These are phyloP conservation scores for Pseudopipra pipra DNA, from an alignment of 2,113 vertebrate species.

Conservation along the genomic window DNA sequence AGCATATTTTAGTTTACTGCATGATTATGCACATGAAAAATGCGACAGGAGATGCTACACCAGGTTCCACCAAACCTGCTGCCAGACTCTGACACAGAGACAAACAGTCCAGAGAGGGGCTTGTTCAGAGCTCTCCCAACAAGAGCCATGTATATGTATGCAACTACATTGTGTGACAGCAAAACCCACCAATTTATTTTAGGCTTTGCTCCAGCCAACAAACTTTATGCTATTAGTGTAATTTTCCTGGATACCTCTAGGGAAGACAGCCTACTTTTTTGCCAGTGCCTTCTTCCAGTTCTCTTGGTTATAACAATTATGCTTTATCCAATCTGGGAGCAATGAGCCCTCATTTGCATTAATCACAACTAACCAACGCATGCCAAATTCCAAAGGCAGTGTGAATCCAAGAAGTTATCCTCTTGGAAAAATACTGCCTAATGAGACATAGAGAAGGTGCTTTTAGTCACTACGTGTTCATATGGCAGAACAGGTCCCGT, in stretches of 20 bases:
- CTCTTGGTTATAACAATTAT: neutral
- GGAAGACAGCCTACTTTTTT: neutral
- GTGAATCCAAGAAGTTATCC: neutral
- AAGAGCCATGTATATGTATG: neutral
- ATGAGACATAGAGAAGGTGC: neutral
- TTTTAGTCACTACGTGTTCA: neutral
- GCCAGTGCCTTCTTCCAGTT: neutral
- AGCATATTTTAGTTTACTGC: neutral
- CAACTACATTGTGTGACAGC: neutral
- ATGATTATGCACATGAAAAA: neutral
- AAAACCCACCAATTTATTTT: neutral
- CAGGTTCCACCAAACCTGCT: neutral
- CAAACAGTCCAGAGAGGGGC: neutral
- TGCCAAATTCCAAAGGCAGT: neutral
- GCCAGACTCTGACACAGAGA: neutral
- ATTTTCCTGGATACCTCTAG: neutral
- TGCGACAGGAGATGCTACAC: neutral
- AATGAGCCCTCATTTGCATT: neutral
- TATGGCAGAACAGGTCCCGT: neutral
- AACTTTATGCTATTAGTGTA: neutral
- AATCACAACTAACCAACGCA: neutral
- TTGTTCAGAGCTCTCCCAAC: neutral
- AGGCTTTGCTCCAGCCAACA: neutral
- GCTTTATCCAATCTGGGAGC: neutral
- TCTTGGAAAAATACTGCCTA: neutral